Evolutionary conservation across 2,888 invertebrate species (phyloP).

Genomic region (Microplitis deprimator): DNA sequence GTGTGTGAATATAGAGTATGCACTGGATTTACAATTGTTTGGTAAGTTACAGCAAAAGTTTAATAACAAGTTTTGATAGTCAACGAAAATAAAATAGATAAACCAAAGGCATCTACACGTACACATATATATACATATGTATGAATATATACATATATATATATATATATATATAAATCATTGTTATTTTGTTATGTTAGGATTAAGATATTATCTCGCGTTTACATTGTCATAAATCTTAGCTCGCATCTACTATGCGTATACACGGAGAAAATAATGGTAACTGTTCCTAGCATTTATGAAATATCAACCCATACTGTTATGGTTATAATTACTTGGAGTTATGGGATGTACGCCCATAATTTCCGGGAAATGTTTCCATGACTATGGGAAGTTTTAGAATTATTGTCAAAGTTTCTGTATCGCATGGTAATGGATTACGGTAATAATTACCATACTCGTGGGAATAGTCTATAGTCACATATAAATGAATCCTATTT

Average conservation of each 20-base stretch:
- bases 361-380: no score
- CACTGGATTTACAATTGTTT: background rate
- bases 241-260: background rate
- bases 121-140: conserved; percentile 23
- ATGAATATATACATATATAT: conserved; percentile 20
- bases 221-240: background rate
- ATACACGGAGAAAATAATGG: no score
- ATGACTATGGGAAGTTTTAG: no score
- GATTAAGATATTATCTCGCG: background rate
- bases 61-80: background rate
- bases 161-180: background rate
- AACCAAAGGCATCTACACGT: background rate
- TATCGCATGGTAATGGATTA: no score
- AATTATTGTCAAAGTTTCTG: no score
- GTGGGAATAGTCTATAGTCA: no score
- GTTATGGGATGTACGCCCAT: no score
- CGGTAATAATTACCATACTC: no score
- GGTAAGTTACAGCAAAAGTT: conserved; percentile 1
- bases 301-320: no score
- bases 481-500: no score
- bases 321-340: no score
- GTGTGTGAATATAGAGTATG: background rate
- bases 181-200: background rate
- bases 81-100: background rate
- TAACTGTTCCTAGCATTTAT: no score